Percentiles rank a stretch among this genome's conserved stretches.
Evolutionary conservation across 1,140 invertebrate species (phyloP).

Genomic region (Lasioglossum baleicum): DNA sequence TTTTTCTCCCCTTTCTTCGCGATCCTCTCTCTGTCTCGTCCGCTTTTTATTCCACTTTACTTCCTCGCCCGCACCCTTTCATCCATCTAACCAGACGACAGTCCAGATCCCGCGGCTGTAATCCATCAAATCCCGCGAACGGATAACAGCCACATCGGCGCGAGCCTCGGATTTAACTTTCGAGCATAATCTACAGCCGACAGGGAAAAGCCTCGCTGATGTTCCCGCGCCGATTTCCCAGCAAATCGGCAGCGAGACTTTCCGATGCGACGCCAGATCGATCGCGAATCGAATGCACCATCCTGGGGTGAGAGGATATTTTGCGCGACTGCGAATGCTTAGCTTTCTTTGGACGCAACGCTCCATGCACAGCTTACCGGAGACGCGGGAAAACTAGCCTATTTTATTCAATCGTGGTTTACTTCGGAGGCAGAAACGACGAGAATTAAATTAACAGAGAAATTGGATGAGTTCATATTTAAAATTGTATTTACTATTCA

Average conservation of each 20-base stretch:
- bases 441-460: no score
- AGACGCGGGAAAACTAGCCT: no score
- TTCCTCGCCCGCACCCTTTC: constrained; percentile 24
- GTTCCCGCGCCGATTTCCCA: not conserved
- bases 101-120: constrained; percentile 42
- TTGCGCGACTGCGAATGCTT: no score
- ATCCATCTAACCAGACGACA: constrained; percentile 36
- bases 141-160: constrained; percentile 17
- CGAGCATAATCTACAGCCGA: constrained; percentile 19
- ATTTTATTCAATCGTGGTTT: no score
- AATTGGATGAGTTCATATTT: no score
- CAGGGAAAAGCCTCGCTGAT: not conserved
- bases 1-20: constrained; percentile 15
- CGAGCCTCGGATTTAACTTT: constrained; percentile 7
- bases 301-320: no score
- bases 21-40: constrained; percentile 2
- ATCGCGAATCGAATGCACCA: not conserved
- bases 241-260: not conserved
- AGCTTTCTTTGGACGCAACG: no score
- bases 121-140: constrained; percentile 53
- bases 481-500: no score
- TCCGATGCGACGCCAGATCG: no score
- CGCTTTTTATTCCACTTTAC: constrained; percentile 11
- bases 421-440: no score
- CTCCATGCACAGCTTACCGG: no score